Conservation (phyloP, 2,797 vertebrate species). For the Discoglossus pictus region DNA sequence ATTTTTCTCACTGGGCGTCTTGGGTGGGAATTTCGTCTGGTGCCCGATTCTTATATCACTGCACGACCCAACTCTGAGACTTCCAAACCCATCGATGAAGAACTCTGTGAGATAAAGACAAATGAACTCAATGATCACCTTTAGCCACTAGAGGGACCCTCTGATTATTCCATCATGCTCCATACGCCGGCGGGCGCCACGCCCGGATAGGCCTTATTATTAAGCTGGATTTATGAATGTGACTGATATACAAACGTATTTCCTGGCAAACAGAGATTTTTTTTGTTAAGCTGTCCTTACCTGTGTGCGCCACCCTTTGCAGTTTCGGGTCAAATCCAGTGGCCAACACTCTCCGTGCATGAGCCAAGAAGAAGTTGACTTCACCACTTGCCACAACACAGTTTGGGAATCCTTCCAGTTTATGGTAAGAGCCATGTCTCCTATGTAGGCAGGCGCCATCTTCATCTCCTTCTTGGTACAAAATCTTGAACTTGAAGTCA, state of each 20-base stretch:
- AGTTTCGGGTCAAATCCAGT: slow-evolving; percentile 73
- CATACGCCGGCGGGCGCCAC: no score
- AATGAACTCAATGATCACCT: no score
- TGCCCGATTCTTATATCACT: slow-evolving; percentile 63
- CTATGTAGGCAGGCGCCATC: slow-evolving; percentile 66
- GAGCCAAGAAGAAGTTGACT: slow-evolving; percentile 74
- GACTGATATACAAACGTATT: no score
- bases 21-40: slow-evolving; percentile 45
- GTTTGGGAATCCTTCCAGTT: slow-evolving; percentile 64
- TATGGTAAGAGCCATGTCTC: slow-evolving; percentile 41
- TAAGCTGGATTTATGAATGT: no score
- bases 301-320: slow-evolving; percentile 70
- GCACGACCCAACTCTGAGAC: slow-evolving; percentile 69
- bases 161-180: no score
- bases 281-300: no score
- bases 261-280: no score
- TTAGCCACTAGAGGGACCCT: no score
- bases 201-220: no score
- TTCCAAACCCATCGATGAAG: slow-evolving; percentile 76
- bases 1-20: neutral
- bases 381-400: slow-evolving; percentile 65
- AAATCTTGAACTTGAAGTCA: slow-evolving; percentile 63
- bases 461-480: slow-evolving; percentile 63
- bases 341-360: slow-evolving; percentile 61
- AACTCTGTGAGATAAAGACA: slow-evolving; percentile 65